Conservation (phyloP, 2,113 vertebrate genomes). For the Butorides virescens region DNA sequence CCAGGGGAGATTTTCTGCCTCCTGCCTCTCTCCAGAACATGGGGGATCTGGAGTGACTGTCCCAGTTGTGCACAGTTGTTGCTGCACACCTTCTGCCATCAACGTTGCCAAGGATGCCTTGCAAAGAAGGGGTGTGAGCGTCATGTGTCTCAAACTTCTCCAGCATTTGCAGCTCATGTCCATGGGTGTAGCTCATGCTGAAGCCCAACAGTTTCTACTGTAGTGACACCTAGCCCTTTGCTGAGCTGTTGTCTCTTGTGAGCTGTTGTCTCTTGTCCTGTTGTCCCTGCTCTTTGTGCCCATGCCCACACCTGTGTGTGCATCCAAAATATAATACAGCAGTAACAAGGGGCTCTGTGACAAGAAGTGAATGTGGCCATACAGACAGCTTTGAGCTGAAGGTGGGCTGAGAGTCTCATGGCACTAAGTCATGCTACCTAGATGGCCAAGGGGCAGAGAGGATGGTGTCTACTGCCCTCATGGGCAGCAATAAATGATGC, state of each 20-base stretch:
- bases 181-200: neutral
- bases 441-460: neutral
- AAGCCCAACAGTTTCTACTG: neutral
- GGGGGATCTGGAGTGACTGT: neutral
- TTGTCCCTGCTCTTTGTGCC: neutral
- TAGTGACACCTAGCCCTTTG: neutral
- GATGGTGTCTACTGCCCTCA: neutral
- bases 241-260: neutral
- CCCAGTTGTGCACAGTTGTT: rapidly evolving
- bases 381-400: neutral
- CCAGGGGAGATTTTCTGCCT: neutral
- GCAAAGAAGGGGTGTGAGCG: neutral
- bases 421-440: neutral
- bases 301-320: neutral
- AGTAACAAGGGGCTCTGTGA: neutral
- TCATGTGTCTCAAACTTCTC: neutral
- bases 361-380: rapidly evolving
- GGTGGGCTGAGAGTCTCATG: neutral
- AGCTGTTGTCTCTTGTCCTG: neutral
- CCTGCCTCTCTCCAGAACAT: neutral
- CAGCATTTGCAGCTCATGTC: neutral
- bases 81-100: neutral
- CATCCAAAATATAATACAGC: neutral
- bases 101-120: neutral
- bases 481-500: neutral